Conservation (phyloP, 1,140 invertebrate genomes). For the Drosophila nasuta region DNA sequence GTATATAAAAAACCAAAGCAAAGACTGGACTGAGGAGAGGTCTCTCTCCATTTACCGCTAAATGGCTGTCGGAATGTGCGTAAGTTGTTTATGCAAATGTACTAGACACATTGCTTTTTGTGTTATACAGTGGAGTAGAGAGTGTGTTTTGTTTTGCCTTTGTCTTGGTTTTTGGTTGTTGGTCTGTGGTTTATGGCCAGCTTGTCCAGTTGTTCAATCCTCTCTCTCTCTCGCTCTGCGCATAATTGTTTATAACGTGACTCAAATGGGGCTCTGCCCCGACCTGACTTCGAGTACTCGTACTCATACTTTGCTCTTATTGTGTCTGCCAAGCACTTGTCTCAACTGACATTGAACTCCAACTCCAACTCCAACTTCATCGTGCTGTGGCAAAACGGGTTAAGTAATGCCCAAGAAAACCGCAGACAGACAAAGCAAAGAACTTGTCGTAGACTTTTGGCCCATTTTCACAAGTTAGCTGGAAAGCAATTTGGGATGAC, state of each 20-base stretch:
- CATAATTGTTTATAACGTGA: slow-evolving; percentile 79
- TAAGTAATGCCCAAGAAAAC: slow-evolving; percentile 21
- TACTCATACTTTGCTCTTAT: not conserved
- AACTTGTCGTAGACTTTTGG: not conserved
- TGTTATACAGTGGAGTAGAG: slow-evolving; percentile 37
- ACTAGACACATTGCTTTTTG: slow-evolving; percentile 33
- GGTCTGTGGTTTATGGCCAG: slow-evolving; percentile 39
- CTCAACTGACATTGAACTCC: slow-evolving; percentile 56
- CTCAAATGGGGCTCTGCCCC: slow-evolving; percentile 60
- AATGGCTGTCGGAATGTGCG: slow-evolving; percentile 70
- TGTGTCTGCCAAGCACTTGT: slow-evolving; percentile 58
- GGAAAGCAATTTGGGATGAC: not conserved
- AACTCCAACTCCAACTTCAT: slow-evolving; percentile 18
- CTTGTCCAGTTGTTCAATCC: slow-evolving; percentile 37
- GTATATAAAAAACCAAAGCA: not conserved
- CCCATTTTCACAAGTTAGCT: not conserved
- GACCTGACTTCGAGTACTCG: not conserved
- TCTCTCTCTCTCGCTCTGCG: slow-evolving; percentile 5
- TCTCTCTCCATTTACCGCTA: slow-evolving; percentile 65
- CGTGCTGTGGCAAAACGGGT: slow-evolving; percentile 15
- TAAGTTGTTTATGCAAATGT: slow-evolving; percentile 78
- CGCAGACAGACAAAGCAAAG: not conserved
- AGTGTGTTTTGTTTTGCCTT: slow-evolving; percentile 25
- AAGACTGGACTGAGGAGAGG: slow-evolving; percentile 2
- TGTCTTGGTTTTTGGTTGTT: slow-evolving; percentile 8